A percentile compares a stretch with the other conserved stretches of the same genome.
Conservation (phyloP, 2,113 vertebrate genomes). For the Oreamnos americanus region DNA sequence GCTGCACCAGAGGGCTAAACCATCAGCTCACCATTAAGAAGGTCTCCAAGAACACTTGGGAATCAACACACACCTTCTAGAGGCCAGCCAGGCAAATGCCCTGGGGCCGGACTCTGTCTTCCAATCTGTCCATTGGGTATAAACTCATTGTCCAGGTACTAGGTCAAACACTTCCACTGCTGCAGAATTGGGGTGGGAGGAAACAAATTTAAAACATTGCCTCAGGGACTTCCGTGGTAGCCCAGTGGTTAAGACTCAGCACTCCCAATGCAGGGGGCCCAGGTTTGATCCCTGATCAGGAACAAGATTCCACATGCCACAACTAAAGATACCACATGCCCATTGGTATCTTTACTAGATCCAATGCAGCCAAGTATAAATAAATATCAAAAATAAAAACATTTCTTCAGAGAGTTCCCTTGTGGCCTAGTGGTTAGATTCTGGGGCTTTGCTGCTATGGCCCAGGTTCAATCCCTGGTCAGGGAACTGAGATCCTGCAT, state of each 20-base stretch:
- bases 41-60: not conserved
- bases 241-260: not conserved
- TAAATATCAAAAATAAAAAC: not conserved
- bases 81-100: not conserved
- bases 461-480: not conserved
- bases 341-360: not conserved
- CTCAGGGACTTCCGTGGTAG: not conserved
- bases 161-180: not conserved
- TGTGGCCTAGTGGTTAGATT: not conserved
- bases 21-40: not conserved
- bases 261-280: not conserved
- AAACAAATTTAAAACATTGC: not conserved
- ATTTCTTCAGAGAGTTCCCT: not conserved
- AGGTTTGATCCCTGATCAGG: not conserved
- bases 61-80: not conserved
- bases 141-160: not conserved
- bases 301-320: not conserved
- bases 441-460: not conserved
- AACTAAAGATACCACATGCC: not conserved
- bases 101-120: not conserved
- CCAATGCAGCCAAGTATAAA: not conserved
- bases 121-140: not conserved
- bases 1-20: accelerated
- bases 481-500: not conserved
- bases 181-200: not conserved